phyloP scores from a whole-genome alignment of 2,113 vertebrate genomes.

The Leucopsar rothschildi region DNA sequence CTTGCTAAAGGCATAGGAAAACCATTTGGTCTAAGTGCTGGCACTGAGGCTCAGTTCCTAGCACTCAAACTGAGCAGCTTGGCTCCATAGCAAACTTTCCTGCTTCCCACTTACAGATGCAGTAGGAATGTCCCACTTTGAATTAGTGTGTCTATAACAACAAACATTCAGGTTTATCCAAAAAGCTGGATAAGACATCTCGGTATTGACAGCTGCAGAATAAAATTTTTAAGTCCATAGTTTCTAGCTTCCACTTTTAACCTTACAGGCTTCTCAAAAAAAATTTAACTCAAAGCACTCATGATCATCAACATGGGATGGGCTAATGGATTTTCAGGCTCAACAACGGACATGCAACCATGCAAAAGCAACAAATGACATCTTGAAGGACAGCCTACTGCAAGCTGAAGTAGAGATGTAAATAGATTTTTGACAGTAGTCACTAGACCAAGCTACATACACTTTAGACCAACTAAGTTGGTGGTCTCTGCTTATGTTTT shows the following conservation, averaged over 20 bases:
- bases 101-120: background rate
- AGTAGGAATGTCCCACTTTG: background rate
- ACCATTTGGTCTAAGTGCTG: background rate
- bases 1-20: background rate
- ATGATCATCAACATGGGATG: background rate
- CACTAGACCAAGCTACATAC: background rate
- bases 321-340: background rate
- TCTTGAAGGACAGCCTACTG: background rate
- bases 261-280: background rate
- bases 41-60: background rate
- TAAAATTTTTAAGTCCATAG: background rate
- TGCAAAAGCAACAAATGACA: background rate
- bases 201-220: background rate
- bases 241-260: background rate
- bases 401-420: background rate
- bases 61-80: background rate
- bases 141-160: background rate
- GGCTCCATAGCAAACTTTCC: background rate
- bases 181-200: background rate
- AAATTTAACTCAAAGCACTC: background rate
- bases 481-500: background rate
- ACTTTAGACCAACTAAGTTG: background rate
- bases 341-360: accelerated
- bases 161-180: background rate
- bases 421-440: background rate